Evolutionary conservation across 2,888 invertebrate genomes (phyloP).

Genomic region (Tiliacea citrago): DNA sequence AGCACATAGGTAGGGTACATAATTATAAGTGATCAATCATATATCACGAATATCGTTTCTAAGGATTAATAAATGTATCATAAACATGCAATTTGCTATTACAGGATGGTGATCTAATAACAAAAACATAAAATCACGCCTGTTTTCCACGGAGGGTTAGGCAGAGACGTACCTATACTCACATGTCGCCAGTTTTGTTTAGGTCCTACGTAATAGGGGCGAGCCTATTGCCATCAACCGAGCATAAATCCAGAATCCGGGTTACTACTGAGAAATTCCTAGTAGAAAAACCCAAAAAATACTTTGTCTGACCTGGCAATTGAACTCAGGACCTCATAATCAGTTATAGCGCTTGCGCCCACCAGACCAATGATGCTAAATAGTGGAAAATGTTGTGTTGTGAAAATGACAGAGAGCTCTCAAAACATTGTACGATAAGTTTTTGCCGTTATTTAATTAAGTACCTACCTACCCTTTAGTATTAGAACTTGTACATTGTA

Average conservation of each 20-base stretch:
- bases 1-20: conserved; percentile 33
- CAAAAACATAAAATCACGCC: neutral
- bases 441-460: no score
- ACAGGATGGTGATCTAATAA: conserved; percentile 46
- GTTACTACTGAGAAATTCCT: neutral
- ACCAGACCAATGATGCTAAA: neutral
- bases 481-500: neutral
- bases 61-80: conserved; percentile 58
- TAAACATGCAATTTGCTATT: conserved; percentile 52
- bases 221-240: neutral
- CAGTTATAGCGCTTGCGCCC: neutral
- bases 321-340: no score
- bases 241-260: neutral
- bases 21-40: conserved; percentile 62
- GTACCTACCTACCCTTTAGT: no score
- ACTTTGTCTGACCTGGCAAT: neutral
- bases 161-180: neutral
- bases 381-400: neutral
- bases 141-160: no score
- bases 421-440: no score
- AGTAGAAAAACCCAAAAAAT: neutral
- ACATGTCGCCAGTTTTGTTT: neutral
- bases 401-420: no score
- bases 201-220: neutral
- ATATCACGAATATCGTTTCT: conserved; percentile 61